Base-by-base conservation (phyloP, 2,888 invertebrate genomes). In the Gerris lacustris region DNA sequence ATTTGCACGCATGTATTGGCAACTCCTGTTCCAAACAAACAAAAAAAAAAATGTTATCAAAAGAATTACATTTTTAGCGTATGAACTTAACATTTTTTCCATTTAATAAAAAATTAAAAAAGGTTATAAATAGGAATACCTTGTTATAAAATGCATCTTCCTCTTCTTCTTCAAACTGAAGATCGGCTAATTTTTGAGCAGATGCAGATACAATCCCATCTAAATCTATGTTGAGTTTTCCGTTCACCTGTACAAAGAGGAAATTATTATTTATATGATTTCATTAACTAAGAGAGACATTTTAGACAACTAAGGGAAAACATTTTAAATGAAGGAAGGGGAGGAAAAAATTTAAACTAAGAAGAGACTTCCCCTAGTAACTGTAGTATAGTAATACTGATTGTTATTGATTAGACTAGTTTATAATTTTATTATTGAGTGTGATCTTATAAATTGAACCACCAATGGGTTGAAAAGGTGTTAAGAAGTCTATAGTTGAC, bases 1-100 rank as follows among this genome's bases (percentile, higher is more conserved):
- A 99, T 80, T 96, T 96, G 86, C 98, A 98, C 0, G 98, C 98
- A 84, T 96, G 95, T 75, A 92, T 90, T 1, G 98, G 97, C 73
- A 97, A 82, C 80, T 96, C 93, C 79, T 91, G 87, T 71, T 85
- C 71, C 47, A 67, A n/a, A 67, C 63, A 70, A 43, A 45, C 17
- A 45, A 6, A 45, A 11, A 18, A 11, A 18, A 6, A 17, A 47
- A 43, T 64, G 6, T 44, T 2, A 67, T n/a, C 67, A 5, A 55
- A 55, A 55, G 15, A 55, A 31, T 31, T 31, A 31, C 31, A 31
- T 31, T 31, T 31, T 31, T 31, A 31, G 31, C 1, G 4, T 31
- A 45, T 47, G 11, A 17, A 45, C 6, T 43, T 43, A 44, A 7
- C 31, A 31, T 11, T 18, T 63, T 44, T 71, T 45, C 15, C 18